Conservation (phyloP, 2,888 invertebrate genomes). For the Amblyteles armatorius region DNA sequence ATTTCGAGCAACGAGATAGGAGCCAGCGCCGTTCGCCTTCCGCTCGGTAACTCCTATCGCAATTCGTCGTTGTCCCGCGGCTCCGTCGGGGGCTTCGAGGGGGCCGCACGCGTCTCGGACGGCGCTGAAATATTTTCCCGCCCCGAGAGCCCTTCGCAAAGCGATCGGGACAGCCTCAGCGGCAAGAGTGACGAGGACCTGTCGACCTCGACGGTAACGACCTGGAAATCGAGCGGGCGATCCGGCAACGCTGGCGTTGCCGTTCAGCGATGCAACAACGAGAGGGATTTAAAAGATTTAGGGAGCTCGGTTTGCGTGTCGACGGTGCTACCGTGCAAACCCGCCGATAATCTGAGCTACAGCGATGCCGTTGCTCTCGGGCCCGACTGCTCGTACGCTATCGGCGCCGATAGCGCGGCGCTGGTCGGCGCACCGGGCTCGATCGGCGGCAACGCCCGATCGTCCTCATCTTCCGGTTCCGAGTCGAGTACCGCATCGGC, state of each 20-base stretch:
- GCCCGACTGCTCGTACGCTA: slow-evolving; percentile 28
- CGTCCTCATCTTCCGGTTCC: slow-evolving; percentile 44
- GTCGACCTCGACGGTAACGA: slow-evolving; percentile 42
- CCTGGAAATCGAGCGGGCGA: slow-evolving; percentile 1
- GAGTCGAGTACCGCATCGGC: slow-evolving; percentile 34
- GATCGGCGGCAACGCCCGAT: slow-evolving; percentile 51
- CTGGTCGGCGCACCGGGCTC: slow-evolving; percentile 67
- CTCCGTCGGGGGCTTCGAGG: not conserved
- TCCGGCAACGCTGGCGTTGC: slow-evolving; percentile 64
- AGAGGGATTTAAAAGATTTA: slow-evolving; percentile 47
- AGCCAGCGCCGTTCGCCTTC: slow-evolving; percentile 21
- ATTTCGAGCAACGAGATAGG: slow-evolving; percentile 48
- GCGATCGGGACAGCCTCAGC: slow-evolving; percentile 56
- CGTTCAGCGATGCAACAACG: slow-evolving; percentile 21
- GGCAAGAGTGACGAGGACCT: slow-evolving; percentile 46
- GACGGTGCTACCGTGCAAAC: not conserved
- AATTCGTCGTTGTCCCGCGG: slow-evolving; percentile 41
- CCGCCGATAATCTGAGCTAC: slow-evolving; percentile 25
- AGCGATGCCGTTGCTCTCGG: slow-evolving; percentile 18
- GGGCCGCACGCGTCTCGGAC: slow-evolving; percentile 4
- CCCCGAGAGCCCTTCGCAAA: slow-evolving; percentile 31
- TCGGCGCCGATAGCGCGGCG: slow-evolving; percentile 70
- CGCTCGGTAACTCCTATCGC: slow-evolving; percentile 46
- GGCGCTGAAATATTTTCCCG: slow-evolving; percentile 6
- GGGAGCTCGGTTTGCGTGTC: slow-evolving; percentile 4